Evolutionary conservation across 1,140 invertebrate species (phyloP).

Genomic region (Panagrolaimus sp.): DNA sequence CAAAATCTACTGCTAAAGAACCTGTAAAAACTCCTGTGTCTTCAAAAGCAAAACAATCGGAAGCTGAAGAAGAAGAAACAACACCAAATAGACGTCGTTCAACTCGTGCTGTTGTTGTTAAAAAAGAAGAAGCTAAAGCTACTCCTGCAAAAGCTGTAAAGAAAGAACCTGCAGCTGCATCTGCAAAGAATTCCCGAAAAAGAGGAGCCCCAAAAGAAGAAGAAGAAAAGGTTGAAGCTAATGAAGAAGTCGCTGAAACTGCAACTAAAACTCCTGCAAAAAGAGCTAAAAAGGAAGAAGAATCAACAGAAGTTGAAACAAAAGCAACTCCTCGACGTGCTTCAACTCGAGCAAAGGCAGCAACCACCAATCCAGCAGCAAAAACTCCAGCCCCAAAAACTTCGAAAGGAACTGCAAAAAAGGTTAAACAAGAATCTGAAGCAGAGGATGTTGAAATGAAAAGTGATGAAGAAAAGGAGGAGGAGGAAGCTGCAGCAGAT

Average conservation of each 20-base stretch:
- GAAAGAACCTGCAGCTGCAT: constrained; percentile 9
- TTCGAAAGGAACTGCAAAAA: no score
- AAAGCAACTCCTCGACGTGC: no score
- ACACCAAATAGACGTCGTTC: no score
- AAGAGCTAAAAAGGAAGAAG: neutral
- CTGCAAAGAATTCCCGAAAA: neutral
- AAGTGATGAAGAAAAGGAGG: neutral
- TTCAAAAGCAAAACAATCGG: neutral
- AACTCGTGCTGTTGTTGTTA: neutral
- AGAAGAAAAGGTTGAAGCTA: neutral
- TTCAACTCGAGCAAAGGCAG: neutral
- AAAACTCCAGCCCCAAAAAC: neutral
- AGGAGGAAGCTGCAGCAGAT: neutral
- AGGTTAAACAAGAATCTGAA: no score
- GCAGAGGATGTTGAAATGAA: constrained; percentile 11
- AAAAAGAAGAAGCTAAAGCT: neutral
- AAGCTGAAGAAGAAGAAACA: constrained; percentile 11
- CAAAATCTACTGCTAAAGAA: neutral
- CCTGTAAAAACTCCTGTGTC: constrained; percentile 7
- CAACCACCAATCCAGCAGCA: neutral
- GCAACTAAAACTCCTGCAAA: neutral
- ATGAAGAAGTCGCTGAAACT: neutral
- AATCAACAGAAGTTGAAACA: neutral
- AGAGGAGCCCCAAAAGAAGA: constrained; percentile 12
- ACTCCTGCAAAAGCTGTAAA: neutral